Evolutionary conservation across 2,113 vertebrate species (phyloP).

Genomic region (Ornithorhynchus anatinus): DNA sequence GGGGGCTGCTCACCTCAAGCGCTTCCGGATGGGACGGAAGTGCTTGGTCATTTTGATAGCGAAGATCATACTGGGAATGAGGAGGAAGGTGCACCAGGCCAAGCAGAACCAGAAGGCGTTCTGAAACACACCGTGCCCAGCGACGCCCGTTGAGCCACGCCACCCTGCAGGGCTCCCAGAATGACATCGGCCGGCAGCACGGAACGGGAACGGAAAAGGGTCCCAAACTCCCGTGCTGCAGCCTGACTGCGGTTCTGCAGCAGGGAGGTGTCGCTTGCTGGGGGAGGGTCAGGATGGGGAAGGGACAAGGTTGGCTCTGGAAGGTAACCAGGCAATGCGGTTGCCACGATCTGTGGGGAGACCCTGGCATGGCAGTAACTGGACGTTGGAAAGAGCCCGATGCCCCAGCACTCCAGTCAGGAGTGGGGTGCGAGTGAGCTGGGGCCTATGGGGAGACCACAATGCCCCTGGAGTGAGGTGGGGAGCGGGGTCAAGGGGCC

Average conservation of each 20-base stretch:
- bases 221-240: too few relatives aligned
- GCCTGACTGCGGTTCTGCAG: too few relatives aligned
- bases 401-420: fast-evolving
- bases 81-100: conserved; percentile 84
- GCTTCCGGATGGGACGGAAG: conserved; percentile 76
- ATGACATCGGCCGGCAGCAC: not conserved
- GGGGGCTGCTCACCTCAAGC: conserved; percentile 65
- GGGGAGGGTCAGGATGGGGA: not conserved
- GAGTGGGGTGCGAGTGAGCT: not conserved
- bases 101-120: conserved; percentile 97
- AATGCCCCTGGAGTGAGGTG: too few relatives aligned
- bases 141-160: not conserved
- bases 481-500: too few relatives aligned
- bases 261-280: too few relatives aligned
- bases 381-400: not conserved
- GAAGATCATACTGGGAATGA: conserved; percentile 88
- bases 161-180: not conserved
- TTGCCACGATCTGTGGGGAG: too few relatives aligned
- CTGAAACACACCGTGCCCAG: conserved; percentile 59
- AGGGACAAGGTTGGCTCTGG: too few relatives aligned
- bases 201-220: not conserved
- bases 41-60: conserved; percentile 88
- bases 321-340: too few relatives aligned
- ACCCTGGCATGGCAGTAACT: too few relatives aligned
- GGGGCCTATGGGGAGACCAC: not conserved